Base-by-base conservation (phyloP, 2,113 vertebrate species). In the Oxyruncus cristatus region DNA sequence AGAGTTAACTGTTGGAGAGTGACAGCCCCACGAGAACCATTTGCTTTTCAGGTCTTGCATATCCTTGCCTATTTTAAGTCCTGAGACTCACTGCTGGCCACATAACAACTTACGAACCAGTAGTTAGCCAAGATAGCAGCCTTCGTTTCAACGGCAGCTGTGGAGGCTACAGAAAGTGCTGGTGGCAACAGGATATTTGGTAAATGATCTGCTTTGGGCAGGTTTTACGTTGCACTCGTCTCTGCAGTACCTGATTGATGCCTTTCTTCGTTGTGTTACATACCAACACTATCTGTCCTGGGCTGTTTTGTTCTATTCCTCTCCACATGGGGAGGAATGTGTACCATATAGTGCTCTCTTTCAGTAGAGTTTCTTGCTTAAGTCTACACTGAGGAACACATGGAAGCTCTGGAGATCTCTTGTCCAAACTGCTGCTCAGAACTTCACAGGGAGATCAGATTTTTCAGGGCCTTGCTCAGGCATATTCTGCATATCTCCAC, bases 1-100 rank as follows among this genome's bases (percentile, higher is more conserved):
- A 85, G 83, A 91, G 84, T 92, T 85, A 93, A 87, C 88, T 94
- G 56, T 68, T 96, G 88, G 66, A 91, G 56, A 89, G 61, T 85
- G 80, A 78, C 91, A 91, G 79, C 32, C 70, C 67, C 86, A 22
- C 5, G 76, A 96, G 86, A 46, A 91, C 76, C n/a, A 50, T 91
- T 75, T 62, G 37, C 66, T 91, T 94, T 94, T 75, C 70, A 87
- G 53, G 39, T 87, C 73, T 87, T 85, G 77, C 24, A 65, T 92
- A 76, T 84, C 35, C 61, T 72, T 92, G 88, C 68, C 65, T 77
- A 4, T 92, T 95, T 91, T 79, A 92, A 82, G 46, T 47, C 52
- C 65, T 72, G 46, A 67, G 80, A 72, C 53, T 87, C 49, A 32
- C 56, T 91, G 76, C 49, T 92, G 79, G 52, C 61, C 1, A 0